Conservation (phyloP, 2,888 invertebrate genomes). For the Gandaritis pyraliata region DNA sequence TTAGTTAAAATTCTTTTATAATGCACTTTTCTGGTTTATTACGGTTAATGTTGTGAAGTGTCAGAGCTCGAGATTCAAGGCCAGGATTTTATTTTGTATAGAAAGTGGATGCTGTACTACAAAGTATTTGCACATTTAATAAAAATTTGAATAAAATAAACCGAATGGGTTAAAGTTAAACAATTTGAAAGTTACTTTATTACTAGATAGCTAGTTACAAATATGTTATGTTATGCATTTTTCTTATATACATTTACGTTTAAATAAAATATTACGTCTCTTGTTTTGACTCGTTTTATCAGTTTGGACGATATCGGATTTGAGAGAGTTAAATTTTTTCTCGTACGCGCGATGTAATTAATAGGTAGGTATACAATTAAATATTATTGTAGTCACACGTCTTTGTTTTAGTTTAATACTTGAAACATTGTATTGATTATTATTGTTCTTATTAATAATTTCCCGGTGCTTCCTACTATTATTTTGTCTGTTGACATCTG, state of each 20-base stretch:
- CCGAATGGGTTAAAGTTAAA: too few species aligned
- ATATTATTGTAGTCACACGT: conserved; percentile 18
- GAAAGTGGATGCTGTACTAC: too few species aligned
- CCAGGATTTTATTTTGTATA: conserved; percentile 10
- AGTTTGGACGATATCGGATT: conserved; percentile 5
- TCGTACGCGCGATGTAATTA: conserved; percentile 9
- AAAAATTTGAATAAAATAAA: too few species aligned
- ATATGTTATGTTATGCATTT: conserved; percentile 21
- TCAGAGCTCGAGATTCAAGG: conserved; percentile 27
- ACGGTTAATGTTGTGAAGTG: too few species aligned
- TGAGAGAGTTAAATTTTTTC: conserved; percentile 6
- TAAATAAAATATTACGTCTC: conserved; percentile 14
- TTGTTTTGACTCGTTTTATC: conserved; percentile 24
- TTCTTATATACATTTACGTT: conserved; percentile 15
- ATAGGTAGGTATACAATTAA: conserved; percentile 21
- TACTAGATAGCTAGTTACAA: conserved; percentile 19
- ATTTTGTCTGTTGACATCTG: conserved; percentile 80
- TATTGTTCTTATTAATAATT: conserved; percentile 66
- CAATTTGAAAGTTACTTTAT: too few species aligned
- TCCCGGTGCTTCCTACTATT: conserved; percentile 81
- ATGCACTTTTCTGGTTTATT: too few species aligned
- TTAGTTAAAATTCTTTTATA: too few species aligned
- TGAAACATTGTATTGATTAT: conserved; percentile 38
- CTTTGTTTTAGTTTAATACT: conserved; percentile 29
- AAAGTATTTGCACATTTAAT: too few species aligned